Conservation (phyloP, 2,113 vertebrate genomes). For the Hippotragus niger region DNA sequence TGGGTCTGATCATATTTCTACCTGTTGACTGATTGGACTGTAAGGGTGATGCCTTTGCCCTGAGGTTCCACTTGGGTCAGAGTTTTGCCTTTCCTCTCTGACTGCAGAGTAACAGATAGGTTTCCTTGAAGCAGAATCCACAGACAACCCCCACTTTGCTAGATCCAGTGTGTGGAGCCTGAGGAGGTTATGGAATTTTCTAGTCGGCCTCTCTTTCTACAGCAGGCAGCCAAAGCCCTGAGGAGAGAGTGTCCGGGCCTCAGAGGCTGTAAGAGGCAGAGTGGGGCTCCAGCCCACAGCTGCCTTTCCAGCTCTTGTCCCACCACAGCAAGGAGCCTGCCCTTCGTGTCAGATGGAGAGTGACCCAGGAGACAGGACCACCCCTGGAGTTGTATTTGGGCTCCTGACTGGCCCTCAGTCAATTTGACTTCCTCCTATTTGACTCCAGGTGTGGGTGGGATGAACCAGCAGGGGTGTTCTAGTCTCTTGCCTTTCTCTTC, state of each 20-base stretch:
- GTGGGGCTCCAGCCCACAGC: not conserved
- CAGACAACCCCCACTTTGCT: not conserved
- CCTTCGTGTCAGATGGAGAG: not conserved
- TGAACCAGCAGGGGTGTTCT: not conserved
- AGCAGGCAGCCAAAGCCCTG: not conserved
- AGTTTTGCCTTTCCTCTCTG: not conserved
- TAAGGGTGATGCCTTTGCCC: not conserved
- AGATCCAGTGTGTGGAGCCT: not conserved
- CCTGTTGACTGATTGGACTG: not conserved
- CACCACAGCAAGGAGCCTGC: not conserved
- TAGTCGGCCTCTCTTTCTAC: not conserved
- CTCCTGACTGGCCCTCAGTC: not conserved
- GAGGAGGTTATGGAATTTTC: not conserved
- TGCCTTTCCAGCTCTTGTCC: not conserved
- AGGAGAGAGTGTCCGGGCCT: not conserved
- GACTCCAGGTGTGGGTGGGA: not conserved
- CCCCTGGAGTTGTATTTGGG: not conserved
- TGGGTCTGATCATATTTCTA: not conserved
- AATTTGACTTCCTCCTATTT: not conserved
- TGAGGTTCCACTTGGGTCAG: not conserved
- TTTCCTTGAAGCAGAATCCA: not conserved
- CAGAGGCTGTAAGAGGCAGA: not conserved
- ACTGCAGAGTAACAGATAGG: not conserved
- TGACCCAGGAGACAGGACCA: not conserved
- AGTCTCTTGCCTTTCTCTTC: not conserved